Evolutionary conservation across 2,888 invertebrate genomes (phyloP), one percentile per base, ranked within the genome.

Genomic region (Yponomeuta sedellus): DNA sequence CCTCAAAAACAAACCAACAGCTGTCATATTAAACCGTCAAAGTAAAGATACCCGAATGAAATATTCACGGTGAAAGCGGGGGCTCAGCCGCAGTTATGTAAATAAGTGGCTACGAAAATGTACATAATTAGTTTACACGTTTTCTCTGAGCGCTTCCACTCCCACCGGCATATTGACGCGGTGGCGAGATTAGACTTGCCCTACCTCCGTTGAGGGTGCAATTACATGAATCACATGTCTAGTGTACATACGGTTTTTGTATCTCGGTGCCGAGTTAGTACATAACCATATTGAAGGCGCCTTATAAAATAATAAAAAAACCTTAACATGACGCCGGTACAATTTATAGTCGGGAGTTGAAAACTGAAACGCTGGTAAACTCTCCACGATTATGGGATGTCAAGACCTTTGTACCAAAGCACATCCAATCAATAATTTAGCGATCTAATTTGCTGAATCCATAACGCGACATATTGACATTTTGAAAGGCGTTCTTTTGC

Each of bases 51-150:
- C 63, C 88, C 86, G 79, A 88, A 91, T 91, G 88, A 90, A 91
- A 89, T 91, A 91, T 91, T 90, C 87, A 90, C 90, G 89, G 89
- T 89, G 90, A 91, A 90, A 90, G 91, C 89, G 85, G 80, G 59
- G 81, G 86, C 77, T 86, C 83, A 83, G 85, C 77, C 83, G 87
- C 85, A 88, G 86, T 90, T 91, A 90, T 90, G 90, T 90, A 91
- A 90, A 91, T 90, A 91, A 90, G 87, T 89, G 85, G 85, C 88
- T 85, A 90, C 90, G 88, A 89, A 90, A 90, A 90, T 86, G 87
- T 91, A 90, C 87, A 90, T 90, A 90, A 90, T 91, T 90, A 90
- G 90, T 91, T 91, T 90, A 90, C 90, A 90, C 89, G 87, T 90
- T 90, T 89, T 88, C 89, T 86, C 82, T 74, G 75, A 71, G 74